Evolutionary conservation across 2,888 invertebrate genomes (phyloP), one percentile per base, ranked within the genome.

Genomic region (Noctua janthe): DNA sequence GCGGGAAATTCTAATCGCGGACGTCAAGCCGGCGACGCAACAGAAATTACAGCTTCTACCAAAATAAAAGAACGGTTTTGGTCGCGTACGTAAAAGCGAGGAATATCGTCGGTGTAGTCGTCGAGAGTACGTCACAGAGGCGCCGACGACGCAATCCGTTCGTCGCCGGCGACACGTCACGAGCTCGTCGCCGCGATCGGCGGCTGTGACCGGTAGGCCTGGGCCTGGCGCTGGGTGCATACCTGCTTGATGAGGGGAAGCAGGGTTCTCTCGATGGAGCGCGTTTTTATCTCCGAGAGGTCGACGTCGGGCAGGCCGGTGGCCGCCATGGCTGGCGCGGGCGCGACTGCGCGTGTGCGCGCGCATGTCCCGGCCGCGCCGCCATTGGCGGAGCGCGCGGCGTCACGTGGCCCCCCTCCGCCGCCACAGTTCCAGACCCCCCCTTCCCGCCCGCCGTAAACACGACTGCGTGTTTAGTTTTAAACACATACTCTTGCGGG

Each of bases 211-310:
- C 49, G 83, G 75, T 71, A 80, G 71, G 87, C 86, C 80, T 85
- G 78, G 79, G 83, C 82, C 87, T 85, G 90, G 92, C 90, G 91
- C 90, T 81, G 87, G 83, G 89, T 90, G 92, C 95, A 92, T 98
- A 99, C 99, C 99, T 99, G 99, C 97, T 99, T 99, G 94, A 99
- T 98, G 96, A 99, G 98, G 92, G 99, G 99, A 94, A 99, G 98
- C 93, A 99, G 98, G 91, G 99, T 99, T 97, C 98, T 98, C 97
- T 99, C 99, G 97, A 99, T 98, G 97, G 99, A 99, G 97, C 98
- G 98, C 93, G 99, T 99, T 97, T 98, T 98, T 95, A 99, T 99
- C 97, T 99, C 98, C 96, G 98, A 95, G 93, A 97, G 94, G 94
- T 97, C 97, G 94, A 97, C 94, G 92, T 97, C 96, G 92, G 97